phyloP scores from a whole-genome alignment of 2,113 vertebrate genomes.

The Suricata suricatta region DNA sequence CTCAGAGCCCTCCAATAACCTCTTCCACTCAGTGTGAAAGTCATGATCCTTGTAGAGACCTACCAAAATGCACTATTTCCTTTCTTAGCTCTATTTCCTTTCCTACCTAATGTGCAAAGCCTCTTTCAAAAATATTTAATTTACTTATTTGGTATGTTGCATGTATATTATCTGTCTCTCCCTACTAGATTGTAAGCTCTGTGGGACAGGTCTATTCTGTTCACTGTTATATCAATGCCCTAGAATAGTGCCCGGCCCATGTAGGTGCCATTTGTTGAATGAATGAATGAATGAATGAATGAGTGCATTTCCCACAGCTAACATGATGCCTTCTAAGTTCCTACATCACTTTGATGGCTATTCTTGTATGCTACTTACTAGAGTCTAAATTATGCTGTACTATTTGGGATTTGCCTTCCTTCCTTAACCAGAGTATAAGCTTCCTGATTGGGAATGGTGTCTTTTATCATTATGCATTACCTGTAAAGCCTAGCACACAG shows the following conservation, averaged over 20 bases:
- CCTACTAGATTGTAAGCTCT: neutral
- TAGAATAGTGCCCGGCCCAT: neutral
- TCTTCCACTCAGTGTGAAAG: neutral
- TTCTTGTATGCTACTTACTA: neutral
- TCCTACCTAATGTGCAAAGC: neutral
- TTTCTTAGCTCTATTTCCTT: neutral
- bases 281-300: neutral
- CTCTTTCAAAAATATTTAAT: neutral
- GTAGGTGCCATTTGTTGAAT: neutral
- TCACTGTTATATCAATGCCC: neutral
- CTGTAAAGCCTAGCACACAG: neutral
- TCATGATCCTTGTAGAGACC: neutral
- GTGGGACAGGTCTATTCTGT: neutral
- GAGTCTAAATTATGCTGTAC: neutral
- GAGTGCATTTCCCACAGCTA: neutral
- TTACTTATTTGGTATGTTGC: neutral
- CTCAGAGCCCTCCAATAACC: neutral
- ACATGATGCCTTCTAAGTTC: neutral
- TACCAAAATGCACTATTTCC: neutral
- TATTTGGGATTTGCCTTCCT: neutral
- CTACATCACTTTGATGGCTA: neutral
- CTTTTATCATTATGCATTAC: neutral
- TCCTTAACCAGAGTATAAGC: neutral
- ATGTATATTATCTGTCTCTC: neutral
- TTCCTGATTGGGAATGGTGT: neutral